Base-by-base conservation (phyloP, 1,140 invertebrate species). In the Drosophila tani region DNA sequence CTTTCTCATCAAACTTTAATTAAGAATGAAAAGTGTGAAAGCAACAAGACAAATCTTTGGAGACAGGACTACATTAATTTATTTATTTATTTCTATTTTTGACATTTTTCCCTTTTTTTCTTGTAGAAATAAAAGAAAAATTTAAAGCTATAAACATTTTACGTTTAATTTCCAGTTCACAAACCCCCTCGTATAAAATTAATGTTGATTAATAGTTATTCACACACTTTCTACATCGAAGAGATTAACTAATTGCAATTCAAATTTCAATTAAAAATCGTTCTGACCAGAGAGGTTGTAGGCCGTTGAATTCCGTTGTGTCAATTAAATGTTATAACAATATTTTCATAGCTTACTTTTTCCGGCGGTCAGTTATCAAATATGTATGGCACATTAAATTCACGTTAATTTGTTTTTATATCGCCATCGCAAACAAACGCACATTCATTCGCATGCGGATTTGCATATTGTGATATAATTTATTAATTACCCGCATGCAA, bases 401-500 rank as follows among this genome's bases (percentile, higher is more conserved):
- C 53, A 24, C 77, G 80, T 65, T 83, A 88, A 88, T 87, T 88
- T 88, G 80, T 75, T 80, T 81, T 78, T 35, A 51, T 67, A 50
- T 29, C 27, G 2, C 47, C 66, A 51, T 57, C 71, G 21, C 55
- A 67, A 46, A 32, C 55, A 67, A 46, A 63, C 38, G 53, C 21
- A 43, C 21, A 21, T 45, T 57, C 27, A 74, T 43, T 60, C 46
- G 35, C 21, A 45, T 67, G 24, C 17, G 46, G 50, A 70, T 69
- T 85, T 78, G 76, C 80, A 88, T 68, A 74, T 77, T 74, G 49
- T 57, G 46, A 45, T 68, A 83, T 87, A 80, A 83, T 83, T 78
- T 81, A 84, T 87, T 81, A 84, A 84, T 90, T 84, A 56, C 77
- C 69, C 68, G 69, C 62, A 81, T 84, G 62, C 64, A 81, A 81